A percentile compares a stretch with the other conserved stretches of the same genome.
These are phyloP conservation scores for Machaerirhynchus nigripectus DNA, from an alignment of 2,113 vertebrate genomes.

Conservation along the genomic window DNA sequence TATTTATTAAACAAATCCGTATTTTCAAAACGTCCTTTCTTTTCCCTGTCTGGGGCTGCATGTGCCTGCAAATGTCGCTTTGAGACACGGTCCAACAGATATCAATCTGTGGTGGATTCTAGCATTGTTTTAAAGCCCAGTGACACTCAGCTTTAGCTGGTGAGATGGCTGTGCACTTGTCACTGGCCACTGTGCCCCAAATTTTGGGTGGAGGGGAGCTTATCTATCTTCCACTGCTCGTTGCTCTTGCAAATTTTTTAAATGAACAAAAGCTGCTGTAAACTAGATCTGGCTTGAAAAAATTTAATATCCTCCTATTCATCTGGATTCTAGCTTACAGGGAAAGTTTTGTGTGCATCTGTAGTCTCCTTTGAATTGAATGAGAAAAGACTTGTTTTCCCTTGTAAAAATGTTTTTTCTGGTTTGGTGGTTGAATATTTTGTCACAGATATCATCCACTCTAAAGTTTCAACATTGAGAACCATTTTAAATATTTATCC, in stretches of 20 bases:
- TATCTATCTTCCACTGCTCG: background rate
- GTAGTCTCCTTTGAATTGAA: background rate
- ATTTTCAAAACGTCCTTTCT: background rate
- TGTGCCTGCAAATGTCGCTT: background rate
- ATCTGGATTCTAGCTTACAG: background rate
- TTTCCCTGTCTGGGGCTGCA: background rate
- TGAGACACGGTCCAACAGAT: background rate
- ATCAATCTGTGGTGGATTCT: background rate
- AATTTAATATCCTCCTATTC: background rate
- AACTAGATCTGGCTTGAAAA: background rate
- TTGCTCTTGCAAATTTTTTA: rapidly evolving
- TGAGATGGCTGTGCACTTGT: background rate
- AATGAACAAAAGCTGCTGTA: background rate
- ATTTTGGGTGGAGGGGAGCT: background rate
- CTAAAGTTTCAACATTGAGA: background rate
- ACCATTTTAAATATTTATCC: background rate
- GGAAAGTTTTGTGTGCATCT: background rate
- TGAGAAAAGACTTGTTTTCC: background rate
- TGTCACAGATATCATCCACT: background rate
- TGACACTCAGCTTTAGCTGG: background rate
- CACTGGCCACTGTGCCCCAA: background rate
- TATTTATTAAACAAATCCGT: background rate
- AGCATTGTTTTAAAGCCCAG: background rate
- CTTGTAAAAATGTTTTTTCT: background rate
- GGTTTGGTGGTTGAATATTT: background rate